These are phyloP conservation scores for Halictus rubicundus DNA, from an alignment of 1,140 invertebrate genomes.

Conservation along the genomic window DNA sequence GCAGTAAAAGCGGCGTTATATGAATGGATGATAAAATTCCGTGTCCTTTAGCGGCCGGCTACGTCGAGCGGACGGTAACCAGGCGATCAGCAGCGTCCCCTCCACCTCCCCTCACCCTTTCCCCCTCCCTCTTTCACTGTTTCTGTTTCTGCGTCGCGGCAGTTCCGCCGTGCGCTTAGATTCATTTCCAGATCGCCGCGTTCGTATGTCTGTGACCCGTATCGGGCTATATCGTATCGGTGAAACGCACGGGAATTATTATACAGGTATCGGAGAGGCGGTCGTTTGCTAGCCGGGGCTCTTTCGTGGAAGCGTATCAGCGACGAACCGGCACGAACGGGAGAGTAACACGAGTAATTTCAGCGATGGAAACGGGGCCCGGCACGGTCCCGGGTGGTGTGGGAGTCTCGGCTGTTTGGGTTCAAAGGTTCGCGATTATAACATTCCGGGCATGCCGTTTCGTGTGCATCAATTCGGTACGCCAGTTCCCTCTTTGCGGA, in stretches of 20 bases:
- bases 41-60: constrained; percentile 41
- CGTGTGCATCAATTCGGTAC: constrained; percentile 81
- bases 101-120: background rate
- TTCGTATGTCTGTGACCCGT: constrained; percentile 25
- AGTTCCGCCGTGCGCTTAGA: background rate
- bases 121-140: background rate
- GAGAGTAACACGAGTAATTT: constrained; percentile 68
- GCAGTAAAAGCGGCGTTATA: constrained; percentile 30
- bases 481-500: constrained; percentile 78
- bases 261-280: constrained; percentile 29
- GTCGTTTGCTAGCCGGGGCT: background rate
- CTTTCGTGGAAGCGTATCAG: constrained; percentile 67
- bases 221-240: constrained; percentile 30
- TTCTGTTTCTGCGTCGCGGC: background rate
- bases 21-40: constrained; percentile 47
- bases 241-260: constrained; percentile 51
- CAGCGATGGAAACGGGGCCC: constrained; percentile 70
- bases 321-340: constrained; percentile 54
- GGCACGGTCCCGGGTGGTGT: constrained; percentile 72
- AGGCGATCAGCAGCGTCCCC: background rate
- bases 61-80: background rate
- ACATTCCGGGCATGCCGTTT: constrained; percentile 80
- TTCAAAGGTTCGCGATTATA: constrained; percentile 81
- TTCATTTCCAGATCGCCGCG: constrained; percentile 26
- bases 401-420: constrained; percentile 76